Evolutionary conservation across 2,113 vertebrate genomes (phyloP).

Genomic region (Hippocampus comes): DNA sequence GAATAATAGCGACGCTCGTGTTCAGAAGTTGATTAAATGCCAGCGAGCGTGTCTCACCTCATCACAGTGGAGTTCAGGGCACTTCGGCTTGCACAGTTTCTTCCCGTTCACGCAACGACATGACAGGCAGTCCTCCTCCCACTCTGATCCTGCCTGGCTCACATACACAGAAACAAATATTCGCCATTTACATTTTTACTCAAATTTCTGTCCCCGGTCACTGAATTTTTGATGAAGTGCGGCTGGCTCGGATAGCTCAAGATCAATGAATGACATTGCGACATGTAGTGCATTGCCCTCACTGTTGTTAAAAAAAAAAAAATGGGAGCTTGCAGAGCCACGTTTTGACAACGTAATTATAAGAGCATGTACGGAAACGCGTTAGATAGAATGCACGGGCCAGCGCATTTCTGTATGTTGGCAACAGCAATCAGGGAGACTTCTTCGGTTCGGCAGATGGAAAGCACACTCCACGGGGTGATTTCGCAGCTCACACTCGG

Average conservation of each 20-base stretch:
- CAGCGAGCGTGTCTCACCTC: slow-evolving; percentile 51
- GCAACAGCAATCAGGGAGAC: background rate
- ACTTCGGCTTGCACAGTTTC: slow-evolving; percentile 53
- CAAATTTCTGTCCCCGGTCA: background rate
- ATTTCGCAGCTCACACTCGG: slow-evolving; percentile 5
- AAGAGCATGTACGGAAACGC: background rate
- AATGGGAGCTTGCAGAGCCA: background rate
- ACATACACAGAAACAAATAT: slow-evolving; percentile 25
- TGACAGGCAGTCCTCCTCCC: slow-evolving; percentile 59
- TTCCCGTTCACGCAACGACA: slow-evolving; percentile 65
- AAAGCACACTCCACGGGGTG: background rate
- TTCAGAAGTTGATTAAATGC: background rate
- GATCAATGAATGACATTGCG: slow-evolving; percentile 2
- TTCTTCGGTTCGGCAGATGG: background rate
- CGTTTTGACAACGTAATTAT: slow-evolving; percentile 14
- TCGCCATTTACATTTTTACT: background rate
- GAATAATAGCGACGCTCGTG: background rate
- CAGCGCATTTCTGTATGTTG: background rate
- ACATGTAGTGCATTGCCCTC: background rate
- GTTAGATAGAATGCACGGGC: background rate
- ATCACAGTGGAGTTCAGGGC: slow-evolving; percentile 51
- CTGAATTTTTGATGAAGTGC: slow-evolving; percentile 1
- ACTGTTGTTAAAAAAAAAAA: background rate
- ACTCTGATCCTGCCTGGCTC: slow-evolving; percentile 63
- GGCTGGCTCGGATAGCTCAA: background rate